Evolutionary conservation across 2,888 invertebrate species (phyloP).

Genomic region (Platerodrilus igneus): DNA sequence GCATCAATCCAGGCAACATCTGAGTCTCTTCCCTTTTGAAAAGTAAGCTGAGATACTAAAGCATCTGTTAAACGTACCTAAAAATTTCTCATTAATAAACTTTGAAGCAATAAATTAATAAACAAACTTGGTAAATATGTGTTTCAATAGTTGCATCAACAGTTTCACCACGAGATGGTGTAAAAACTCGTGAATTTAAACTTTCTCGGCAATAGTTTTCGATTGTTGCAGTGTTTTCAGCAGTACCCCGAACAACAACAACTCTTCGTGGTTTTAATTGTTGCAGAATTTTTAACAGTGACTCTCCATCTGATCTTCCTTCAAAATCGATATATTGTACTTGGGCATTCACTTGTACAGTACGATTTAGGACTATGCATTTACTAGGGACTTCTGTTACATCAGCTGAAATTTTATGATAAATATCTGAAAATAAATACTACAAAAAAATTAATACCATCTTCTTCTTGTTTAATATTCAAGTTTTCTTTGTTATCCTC

Average conservation of each 20-base stretch:
- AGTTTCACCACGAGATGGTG: conserved; percentile 75
- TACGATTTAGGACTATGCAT: conserved; percentile 70
- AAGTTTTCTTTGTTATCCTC: conserved; percentile 68
- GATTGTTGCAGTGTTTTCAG: conserved; percentile 64
- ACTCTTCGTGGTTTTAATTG: conserved; percentile 78
- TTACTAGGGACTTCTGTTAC: conserved; percentile 84
- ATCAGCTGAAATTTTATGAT: conserved; percentile 36
- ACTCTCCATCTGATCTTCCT: conserved; percentile 85
- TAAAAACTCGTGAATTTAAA: conserved; percentile 72
- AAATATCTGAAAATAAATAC: neutral
- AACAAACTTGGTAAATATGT: conserved; percentile 86
- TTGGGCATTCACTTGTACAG: conserved; percentile 75
- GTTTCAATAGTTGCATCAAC: conserved; percentile 97
- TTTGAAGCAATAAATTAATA: conserved; percentile 25
- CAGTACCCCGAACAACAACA: conserved; percentile 69
- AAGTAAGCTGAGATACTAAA: conserved; percentile 78
- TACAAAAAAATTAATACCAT: conserved; percentile 22
- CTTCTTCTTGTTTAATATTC: conserved; percentile 61
- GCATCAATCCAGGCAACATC: conserved; percentile 97
- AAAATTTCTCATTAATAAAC: too few species aligned
- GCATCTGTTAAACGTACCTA: conserved; percentile 90
- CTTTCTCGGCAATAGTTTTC: conserved; percentile 62
- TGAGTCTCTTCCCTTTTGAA: conserved; percentile 80
- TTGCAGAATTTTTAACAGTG: conserved; percentile 73
- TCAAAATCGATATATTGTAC: conserved; percentile 96